Base-by-base conservation (phyloP, 64 coral and sea anemone species). In the Pocillopora verrucosa region DNA sequence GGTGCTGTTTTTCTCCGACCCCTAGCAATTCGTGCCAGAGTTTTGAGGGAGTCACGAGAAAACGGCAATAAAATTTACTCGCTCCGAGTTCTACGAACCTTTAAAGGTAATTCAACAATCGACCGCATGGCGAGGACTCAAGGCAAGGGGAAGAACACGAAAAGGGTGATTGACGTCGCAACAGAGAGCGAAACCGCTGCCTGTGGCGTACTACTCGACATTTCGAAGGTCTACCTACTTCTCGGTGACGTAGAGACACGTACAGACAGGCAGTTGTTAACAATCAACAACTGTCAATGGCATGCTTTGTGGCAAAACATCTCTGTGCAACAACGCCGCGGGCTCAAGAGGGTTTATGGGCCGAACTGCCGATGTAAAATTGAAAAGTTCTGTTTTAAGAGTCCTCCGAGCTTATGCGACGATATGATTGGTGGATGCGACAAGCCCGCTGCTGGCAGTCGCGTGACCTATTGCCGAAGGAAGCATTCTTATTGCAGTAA, bases 81-180 rank as follows among this genome's bases (percentile, higher is more conserved):
- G 35, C 26, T 91, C 11, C 72, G 61, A 17, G 77, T 91, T 17
- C 60, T 74, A 9, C 64, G 86, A 74, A 67, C 61, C 11, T 91
- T 76, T 80, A 91, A 91, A 65, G 89, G 89, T 77, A 13, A 16
- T 2, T 10, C 26, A 0, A 81, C 58, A 16, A 86, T 91, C 19
- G 63, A 24, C 4, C 17, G 13, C 16, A 77, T 65, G 11, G 65
- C 11, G 16, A 56, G 59, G 59, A 20, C 59, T 22, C 34, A 90
- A 51, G 67, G 74, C 15, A 81, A 82, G 11, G 41, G 41, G 41
- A 56, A 56, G 79, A 81, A 81, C 1, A 59, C 41, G 41, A 45
- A 45, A 45, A 45, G 20, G 5, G 30, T 81, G 79, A 59, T 59
- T 35, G 58, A 25, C 35, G 59, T 34, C 19, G 34, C 60, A 26